Evolutionary conservation across 2,888 invertebrate species (phyloP), one percentile per base, ranked within the genome.

Genomic region (Luffia ferchaultella): DNA sequence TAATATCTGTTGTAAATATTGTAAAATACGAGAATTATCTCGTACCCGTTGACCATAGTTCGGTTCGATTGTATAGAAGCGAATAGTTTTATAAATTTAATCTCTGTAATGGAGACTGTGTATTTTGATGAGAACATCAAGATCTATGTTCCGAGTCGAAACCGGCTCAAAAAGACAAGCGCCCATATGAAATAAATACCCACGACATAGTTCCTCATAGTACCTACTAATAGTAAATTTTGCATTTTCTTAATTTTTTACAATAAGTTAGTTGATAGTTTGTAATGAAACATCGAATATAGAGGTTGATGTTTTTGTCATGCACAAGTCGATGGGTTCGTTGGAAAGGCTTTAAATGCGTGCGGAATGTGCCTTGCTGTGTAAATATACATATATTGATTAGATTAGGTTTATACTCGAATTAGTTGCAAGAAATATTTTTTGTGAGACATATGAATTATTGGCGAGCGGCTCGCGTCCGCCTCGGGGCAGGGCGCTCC

Each of bases 351-450:
- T 79, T 79, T 75, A 76, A 76, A 70, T 72, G 82, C 73, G 83
- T 82, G 79, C 78, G 85, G 84, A 84, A 83, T 85, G 85, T 85
- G 85, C 85, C 84, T 85, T 85, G 84, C 82, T 77, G 73, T 75
- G 76, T 82, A 76, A 64, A 75, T 78, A 76, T 69, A 70, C 62
- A 67, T 66, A 49, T 42, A 42, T 16, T 42, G 5, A 7, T 20
- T 67, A 70, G 65, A 69, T 72, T 82, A 82, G 80, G 76, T 77
- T 74, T 79, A 82, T 74, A 79, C 80, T 79, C 78, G 80, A 83
- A 82, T 80, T 82, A 82, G 79, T 80, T 80, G 76, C 78, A 75
- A 79, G 70, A 78, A 76, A 76, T 79, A 77, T 79, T 79, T 71
- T 80, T 78, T 76, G 76, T 79, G 73, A 77, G 70, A 76, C 30